These are phyloP conservation scores for Catharus bicknelli DNA, from an alignment of 2,113 vertebrate species.

Conservation along the genomic window DNA sequence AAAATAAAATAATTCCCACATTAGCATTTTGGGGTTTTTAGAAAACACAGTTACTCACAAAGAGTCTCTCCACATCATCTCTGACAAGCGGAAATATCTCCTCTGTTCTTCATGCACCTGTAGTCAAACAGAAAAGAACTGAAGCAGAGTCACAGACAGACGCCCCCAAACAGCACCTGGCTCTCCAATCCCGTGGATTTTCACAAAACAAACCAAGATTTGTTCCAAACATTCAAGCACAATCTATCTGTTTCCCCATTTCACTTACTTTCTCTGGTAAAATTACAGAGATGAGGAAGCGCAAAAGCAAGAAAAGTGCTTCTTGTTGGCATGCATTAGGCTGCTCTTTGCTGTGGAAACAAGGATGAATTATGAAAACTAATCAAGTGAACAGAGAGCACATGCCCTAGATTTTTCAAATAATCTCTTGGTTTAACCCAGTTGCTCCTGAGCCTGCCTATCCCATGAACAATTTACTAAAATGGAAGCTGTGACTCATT, in stretches of 20 bases:
- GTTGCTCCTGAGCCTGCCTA: slow-evolving; percentile 31
- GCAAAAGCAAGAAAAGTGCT: not conserved
- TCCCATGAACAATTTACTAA: slow-evolving; percentile 7
- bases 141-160: slow-evolving; percentile 18
- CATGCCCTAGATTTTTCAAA: slow-evolving; percentile 64
- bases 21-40: not conserved
- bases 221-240: not conserved
- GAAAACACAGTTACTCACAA: slow-evolving; percentile 61
- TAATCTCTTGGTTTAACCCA: slow-evolving; percentile 63
- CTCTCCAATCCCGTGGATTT: not conserved
- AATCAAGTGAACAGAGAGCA: slow-evolving; percentile 35
- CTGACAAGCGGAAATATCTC: slow-evolving; percentile 22
- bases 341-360: not conserved
- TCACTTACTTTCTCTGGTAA: not conserved
- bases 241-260: not conserved
- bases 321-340: not conserved
- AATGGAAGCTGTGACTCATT: slow-evolving; percentile 21
- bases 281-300: not conserved
- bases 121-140: slow-evolving; percentile 48
- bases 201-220: not conserved
- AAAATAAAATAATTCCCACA: not conserved
- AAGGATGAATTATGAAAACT: slow-evolving; percentile 57
- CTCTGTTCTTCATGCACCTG: slow-evolving; percentile 64
- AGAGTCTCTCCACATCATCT: slow-evolving; percentile 74
- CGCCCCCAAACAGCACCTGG: not conserved